phyloP scores from a whole-genome alignment of 2,888 invertebrate species.

The Agrilus mali region DNA sequence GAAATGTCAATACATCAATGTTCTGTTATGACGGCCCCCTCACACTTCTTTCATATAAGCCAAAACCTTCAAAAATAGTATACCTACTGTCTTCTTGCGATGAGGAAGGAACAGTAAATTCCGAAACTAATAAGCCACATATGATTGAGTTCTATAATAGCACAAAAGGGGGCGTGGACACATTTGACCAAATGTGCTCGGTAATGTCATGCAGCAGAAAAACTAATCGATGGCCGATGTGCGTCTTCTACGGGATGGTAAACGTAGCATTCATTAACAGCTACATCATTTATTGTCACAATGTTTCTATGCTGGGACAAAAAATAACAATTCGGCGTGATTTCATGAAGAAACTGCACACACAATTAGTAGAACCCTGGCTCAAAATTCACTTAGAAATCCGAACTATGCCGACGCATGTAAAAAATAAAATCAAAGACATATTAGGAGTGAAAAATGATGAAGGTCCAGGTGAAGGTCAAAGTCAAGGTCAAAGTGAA shows the following conservation, averaged over 20 bases:
- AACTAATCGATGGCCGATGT: conserved; percentile 5
- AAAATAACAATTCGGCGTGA: too few species aligned
- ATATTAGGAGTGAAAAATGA: too few species aligned
- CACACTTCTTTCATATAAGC: not conserved
- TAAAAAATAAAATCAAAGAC: too few species aligned
- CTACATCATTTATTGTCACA: conserved; percentile 1
- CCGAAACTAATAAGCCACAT: conserved; percentile 2
- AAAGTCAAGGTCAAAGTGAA: too few species aligned
- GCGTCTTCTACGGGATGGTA: conserved; percentile 4
- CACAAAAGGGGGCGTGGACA: conserved; percentile 7
- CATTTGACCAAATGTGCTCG: conserved; percentile 4
- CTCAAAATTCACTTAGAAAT: too few species aligned
- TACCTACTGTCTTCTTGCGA: not conserved
- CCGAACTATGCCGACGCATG: too few species aligned
- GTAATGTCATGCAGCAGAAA: conserved; percentile 3
- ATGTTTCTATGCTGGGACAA: not conserved
- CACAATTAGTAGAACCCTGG: too few species aligned
- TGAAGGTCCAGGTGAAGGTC: too few species aligned
- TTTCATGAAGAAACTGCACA: too few species aligned
- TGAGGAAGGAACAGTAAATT: not conserved
- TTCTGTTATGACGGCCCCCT: not conserved
- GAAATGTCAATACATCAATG: not conserved
- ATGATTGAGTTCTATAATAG: conserved; percentile 6
- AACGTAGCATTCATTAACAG: conserved; percentile 2
- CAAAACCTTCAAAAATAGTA: not conserved